These are phyloP conservation scores for Eriosoma lanigerum DNA, from an alignment of 1,140 invertebrate genomes.

Conservation along the genomic window DNA sequence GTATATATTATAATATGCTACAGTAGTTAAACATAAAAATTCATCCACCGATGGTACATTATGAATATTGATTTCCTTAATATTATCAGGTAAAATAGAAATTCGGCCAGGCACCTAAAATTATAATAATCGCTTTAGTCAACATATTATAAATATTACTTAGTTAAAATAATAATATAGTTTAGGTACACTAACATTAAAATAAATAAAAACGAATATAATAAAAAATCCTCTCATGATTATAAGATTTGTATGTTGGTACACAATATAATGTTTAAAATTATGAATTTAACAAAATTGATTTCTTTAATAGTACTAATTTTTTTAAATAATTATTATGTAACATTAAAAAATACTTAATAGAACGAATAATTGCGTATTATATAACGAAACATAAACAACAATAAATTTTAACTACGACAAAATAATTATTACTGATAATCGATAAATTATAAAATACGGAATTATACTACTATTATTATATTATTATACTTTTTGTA, in stretches of 20 bases:
- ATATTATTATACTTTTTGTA: neutral
- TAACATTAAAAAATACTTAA: neutral
- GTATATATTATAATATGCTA: slow-evolving; percentile 21
- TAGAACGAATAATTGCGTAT: neutral
- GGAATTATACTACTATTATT: neutral
- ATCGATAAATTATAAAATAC: neutral
- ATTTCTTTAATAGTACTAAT: neutral
- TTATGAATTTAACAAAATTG: neutral
- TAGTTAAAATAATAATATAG: neutral
- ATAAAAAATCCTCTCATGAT: neutral
- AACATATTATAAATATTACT: neutral
- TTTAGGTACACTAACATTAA: slow-evolving; percentile 15
- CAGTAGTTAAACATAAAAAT: neutral
- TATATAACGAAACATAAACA: slow-evolving; percentile 7
- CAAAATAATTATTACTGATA: neutral
- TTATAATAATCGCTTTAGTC: neutral
- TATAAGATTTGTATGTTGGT: neutral
- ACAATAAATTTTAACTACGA: neutral
- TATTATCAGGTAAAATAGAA: neutral
- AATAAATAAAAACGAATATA: slow-evolving; percentile 16
- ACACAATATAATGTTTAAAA: neutral
- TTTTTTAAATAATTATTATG: neutral
- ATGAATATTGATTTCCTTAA: neutral
- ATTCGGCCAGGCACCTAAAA: neutral
- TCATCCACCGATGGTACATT: neutral